Conservation (phyloP, 2,888 invertebrate genomes). For the Strigamia maritima region DNA sequence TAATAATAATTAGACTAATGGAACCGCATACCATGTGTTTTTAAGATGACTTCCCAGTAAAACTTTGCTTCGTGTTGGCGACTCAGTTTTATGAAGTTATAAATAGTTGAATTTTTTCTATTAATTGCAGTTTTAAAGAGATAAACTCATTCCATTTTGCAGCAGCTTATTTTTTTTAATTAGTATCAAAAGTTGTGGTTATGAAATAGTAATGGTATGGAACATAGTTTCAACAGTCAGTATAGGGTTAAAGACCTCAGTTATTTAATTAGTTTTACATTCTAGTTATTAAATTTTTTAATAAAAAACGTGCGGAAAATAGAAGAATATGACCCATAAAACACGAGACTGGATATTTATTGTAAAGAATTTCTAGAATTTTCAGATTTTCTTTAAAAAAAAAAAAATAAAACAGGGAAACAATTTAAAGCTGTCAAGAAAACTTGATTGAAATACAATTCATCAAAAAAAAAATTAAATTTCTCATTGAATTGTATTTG, state of each 20-base stretch:
- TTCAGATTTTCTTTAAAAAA: too few relatives aligned
- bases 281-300: neutral
- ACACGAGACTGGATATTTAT: too few relatives aligned
- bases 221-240: neutral
- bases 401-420: too few relatives aligned
- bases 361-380: too few relatives aligned
- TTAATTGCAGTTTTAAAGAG: neutral
- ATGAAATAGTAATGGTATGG: neutral
- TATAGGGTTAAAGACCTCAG: neutral
- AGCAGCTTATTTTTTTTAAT: neutral
- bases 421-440: too few relatives aligned
- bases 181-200: neutral
- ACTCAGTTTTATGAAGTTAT: neutral
- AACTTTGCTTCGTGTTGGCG: neutral
- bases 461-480: too few relatives aligned
- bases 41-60: neutral
- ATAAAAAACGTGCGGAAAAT: neutral
- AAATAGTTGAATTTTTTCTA: neutral
- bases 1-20: constrained; percentile 19
- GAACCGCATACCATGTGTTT: constrained; percentile 16
- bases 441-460: too few relatives aligned
- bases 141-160: neutral
- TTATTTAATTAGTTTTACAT: neutral
- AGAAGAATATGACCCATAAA: neutral
- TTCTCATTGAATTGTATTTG: too few relatives aligned